Conservation (phyloP, 2,113 vertebrate genomes). For the Bettongia penicillata region DNA sequence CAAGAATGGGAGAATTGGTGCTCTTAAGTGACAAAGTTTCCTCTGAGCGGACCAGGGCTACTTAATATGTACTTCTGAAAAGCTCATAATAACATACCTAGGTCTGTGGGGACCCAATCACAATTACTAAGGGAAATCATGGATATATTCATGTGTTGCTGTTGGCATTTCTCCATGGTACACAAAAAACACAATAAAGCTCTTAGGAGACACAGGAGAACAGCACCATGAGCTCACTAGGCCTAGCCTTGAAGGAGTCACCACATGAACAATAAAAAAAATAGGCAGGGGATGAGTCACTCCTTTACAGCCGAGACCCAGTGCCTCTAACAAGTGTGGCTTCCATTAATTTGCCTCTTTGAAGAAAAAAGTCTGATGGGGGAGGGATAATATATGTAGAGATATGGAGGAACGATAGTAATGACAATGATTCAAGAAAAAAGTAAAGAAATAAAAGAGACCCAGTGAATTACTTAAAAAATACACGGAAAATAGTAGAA, state of each 20-base stretch:
- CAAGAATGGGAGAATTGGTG: too few species aligned
- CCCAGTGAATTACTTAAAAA: neutral
- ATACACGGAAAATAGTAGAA: neutral
- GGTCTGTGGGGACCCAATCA: neutral
- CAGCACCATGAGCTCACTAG: neutral
- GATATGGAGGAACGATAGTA: fast-evolving
- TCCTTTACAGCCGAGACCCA: neutral
- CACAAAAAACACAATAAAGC: neutral
- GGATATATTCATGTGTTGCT: neutral
- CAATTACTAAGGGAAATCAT: neutral
- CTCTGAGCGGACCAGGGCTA: neutral
- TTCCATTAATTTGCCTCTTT: neutral
- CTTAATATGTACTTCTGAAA: neutral
- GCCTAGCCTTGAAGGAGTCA: neutral
- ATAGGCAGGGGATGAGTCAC: neutral
- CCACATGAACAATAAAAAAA: neutral
- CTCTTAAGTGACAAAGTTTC: neutral
- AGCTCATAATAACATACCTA: neutral
- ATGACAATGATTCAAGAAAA: neutral
- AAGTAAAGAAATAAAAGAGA: neutral
- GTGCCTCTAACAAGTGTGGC: neutral
- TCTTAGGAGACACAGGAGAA: neutral
- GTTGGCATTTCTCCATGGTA: neutral
- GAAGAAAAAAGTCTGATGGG: neutral
- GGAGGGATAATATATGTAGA: neutral